A percentile compares a stretch with the other conserved stretches of the same genome.
phyloP scores from a whole-genome alignment of 2,797 vertebrate genomes.

The Aselliscus stoliczkanus region DNA sequence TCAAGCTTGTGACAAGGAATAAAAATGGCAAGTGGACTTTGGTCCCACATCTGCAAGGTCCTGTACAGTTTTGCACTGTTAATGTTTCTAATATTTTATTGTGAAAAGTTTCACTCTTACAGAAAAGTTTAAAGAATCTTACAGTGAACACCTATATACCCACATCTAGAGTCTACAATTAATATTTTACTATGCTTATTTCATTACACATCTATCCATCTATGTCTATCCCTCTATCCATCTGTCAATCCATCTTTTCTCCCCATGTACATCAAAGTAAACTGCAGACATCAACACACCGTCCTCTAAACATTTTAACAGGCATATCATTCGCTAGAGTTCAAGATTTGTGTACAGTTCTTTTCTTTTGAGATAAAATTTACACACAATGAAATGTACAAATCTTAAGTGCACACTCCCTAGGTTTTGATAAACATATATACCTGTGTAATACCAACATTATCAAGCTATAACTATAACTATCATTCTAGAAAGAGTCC shows the following conservation, averaged over 20 bases:
- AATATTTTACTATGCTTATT: not conserved
- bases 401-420: not conserved
- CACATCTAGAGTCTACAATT: not conserved
- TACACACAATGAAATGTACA: not conserved
- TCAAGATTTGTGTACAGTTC: not conserved
- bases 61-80: not conserved
- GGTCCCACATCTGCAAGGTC: not conserved
- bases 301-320: not conserved
- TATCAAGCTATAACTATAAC: not conserved
- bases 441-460: not conserved
- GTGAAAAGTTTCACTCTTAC: not conserved
- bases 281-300: not conserved
- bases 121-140: not conserved
- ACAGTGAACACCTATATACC: not conserved
- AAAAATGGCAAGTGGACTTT: not conserved
- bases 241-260: not conserved
- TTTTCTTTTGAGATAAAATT: not conserved
- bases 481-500: not conserved
- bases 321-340: not conserved
- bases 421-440: not conserved
- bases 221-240: not conserved
- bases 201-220: not conserved
- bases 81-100: not conserved
- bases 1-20: not conserved
- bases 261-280: not conserved